Evolutionary conservation across 2,113 vertebrate genomes (phyloP), one percentile per base, ranked within the genome.

Genomic region (Ammodytes dubius): DNA sequence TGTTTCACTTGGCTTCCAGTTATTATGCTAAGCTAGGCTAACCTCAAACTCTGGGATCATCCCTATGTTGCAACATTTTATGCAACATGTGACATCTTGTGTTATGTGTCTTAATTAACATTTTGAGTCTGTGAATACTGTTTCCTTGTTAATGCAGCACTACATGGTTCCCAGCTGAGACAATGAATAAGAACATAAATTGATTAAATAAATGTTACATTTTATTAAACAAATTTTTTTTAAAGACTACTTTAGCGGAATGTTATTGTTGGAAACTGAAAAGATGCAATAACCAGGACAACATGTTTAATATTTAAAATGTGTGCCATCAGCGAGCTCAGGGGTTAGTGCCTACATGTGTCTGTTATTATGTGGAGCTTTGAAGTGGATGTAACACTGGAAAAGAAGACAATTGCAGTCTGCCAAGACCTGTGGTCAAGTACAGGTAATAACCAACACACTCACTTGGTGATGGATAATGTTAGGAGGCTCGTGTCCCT

Each of bases 391-490:
- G 12, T 61, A 0, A 45, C 35, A 10, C 49, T 12, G 4, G 63
- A 10, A 69, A 46, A 60, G 49, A 46, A 60, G 49, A 67, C 39
- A 47, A 27, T 74, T 60, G 27, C 60, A 9, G 8, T 42, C 40
- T 14, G 7, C 65, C 5, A 3, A 40, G 65, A 11, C 13, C 19
- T 52, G 35, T 5, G 8, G 7, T 74, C 2, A 39, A 64, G 13
- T 17, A 42, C 42, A 72, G 54, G 43, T 71, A 71, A 60, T 67
- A 47, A 60, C 43, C 49, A 45, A 63, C 19, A 49, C 75, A 63
- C 43, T 46, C 6, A 54, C 56, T 56, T 15, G 37, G 39, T 65
- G 45, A 70, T 68, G 35, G 43, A 80, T 74, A 53, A 53, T 13
- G 13, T 64, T 67, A 56, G 4, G 4, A 2, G 54, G 77, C 19